Percentiles rank a stretch among this genome's conserved stretches.
These are phyloP conservation scores for Leptopilina myrica DNA, from an alignment of 2,888 invertebrate genomes.

Conservation along the genomic window DNA sequence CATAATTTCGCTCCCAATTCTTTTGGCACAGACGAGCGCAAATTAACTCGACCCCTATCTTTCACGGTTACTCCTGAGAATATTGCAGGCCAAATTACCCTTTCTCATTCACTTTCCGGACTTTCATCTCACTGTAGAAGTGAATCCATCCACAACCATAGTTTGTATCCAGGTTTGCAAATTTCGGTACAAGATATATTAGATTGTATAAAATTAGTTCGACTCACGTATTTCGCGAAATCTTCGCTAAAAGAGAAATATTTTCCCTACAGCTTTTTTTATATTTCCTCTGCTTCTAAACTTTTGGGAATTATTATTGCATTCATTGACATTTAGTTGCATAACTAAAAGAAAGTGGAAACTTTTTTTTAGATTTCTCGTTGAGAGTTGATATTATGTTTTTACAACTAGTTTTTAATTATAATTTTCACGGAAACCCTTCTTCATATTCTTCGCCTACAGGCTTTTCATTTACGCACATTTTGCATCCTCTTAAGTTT, in stretches of 20 bases:
- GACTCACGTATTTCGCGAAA: not conserved
- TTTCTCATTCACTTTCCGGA: constrained; percentile 57
- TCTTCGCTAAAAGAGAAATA: not conserved
- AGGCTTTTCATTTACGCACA: constrained; percentile 66
- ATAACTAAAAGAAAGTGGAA: too few relatives aligned
- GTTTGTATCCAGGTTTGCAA: constrained; percentile 24
- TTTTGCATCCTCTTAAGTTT: constrained; percentile 68
- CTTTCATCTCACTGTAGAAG: constrained; percentile 39
- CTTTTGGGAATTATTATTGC: too few relatives aligned
- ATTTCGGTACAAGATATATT: not conserved
- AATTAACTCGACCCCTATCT: constrained; percentile 32
- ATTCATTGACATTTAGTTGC: too few relatives aligned
- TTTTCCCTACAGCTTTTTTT: not conserved
- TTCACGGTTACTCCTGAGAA: constrained; percentile 51
- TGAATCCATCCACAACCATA: not conserved
- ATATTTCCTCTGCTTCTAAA: not conserved
- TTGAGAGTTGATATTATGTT: not conserved
- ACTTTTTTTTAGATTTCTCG: too few relatives aligned
- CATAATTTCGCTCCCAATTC: constrained; percentile 29
- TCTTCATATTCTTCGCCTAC: constrained; percentile 47
- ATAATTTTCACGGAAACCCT: not conserved
- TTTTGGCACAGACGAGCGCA: constrained; percentile 34
- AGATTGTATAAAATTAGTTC: constrained; percentile 1
- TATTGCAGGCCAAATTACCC: constrained; percentile 60
- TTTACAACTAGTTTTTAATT: constrained; percentile 4